Base-by-base conservation (phyloP, 37 sponge, comb jelly and placozoan genomes). In the Crambe crambe region DNA sequence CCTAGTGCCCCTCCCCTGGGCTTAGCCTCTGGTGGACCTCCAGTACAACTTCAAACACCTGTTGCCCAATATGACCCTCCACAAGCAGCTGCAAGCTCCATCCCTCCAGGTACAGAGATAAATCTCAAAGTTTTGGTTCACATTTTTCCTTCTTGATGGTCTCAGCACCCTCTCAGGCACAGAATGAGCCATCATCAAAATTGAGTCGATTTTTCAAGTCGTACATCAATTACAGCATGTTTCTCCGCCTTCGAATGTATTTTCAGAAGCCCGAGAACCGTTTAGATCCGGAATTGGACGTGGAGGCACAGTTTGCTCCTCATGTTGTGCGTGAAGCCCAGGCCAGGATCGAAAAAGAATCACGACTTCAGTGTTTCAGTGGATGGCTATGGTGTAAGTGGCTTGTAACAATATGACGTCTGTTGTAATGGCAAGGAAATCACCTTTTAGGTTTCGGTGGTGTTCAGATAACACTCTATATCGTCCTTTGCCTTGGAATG, bases 301-400 rank as follows among this genome's bases (percentile, higher is more conserved):
- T 76, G 37, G 88, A 87, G 82, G 88, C 88, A 25, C 82, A 87
- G 42, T 75, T 87, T 0, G 41, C 72, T 0, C 34, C 40, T 1
- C 44, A 21, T 1, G 79, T 29, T 2, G 61, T 61, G 40, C 34
- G 56, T 29, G 27, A 42, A 15, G 62, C 65, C 17, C 60, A 42
- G 77, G 32, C 3, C 8, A 27, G 1, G 47, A 71, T 60, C 1
- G 56, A 0, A 0, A 75, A 54, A 34, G 68, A 68, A 36, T 57
- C 20, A 30, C 38, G 77, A 27, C 58, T 87, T 0, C 75, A 80
- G 56, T 87, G 88, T 60, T 2, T 75, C 88, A 76, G 77, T 58
- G 82, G 88, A 76, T 68, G 61, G 75, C 63, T 81, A 18, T 87
- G 88, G 82, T 75, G 88, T 87, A 60, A 87, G 88, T 77, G 22